Conservation (phyloP, 2,113 vertebrate species). For the Chroicocephalus ridibundus region DNA sequence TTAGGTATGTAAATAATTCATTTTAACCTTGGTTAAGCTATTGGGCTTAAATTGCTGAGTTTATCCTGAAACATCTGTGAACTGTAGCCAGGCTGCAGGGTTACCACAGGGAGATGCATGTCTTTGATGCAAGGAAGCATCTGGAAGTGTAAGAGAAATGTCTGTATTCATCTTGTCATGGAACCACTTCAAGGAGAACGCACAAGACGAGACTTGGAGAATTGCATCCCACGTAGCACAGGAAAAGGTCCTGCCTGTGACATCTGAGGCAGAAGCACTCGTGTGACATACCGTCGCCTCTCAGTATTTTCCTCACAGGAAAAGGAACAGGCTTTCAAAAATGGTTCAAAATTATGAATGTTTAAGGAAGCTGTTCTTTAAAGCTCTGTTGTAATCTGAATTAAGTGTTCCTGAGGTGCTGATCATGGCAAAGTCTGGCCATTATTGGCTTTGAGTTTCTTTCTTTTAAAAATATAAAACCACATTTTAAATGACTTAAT, state of each 20-base stretch:
- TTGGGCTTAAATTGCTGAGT: background rate
- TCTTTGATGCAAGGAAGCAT: background rate
- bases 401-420: background rate
- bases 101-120: background rate
- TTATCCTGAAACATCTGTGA: background rate
- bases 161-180: background rate
- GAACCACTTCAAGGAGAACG: background rate
- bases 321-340: background rate
- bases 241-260: background rate
- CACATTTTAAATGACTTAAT: background rate
- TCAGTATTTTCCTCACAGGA: background rate
- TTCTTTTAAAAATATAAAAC: background rate
- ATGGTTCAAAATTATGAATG: background rate
- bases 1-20: background rate
- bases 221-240: background rate
- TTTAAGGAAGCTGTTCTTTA: background rate
- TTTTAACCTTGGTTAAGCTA: background rate
- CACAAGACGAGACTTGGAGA: background rate
- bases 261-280: background rate
- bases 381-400: background rate
- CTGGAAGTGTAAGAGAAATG: background rate
- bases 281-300: fast-evolving
- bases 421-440: background rate
- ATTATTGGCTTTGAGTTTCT: background rate
- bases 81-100: background rate